These are phyloP conservation scores for Coranthus polyacanthus DNA, from an alignment of 2,797 vertebrate species.

Conservation along the genomic window DNA sequence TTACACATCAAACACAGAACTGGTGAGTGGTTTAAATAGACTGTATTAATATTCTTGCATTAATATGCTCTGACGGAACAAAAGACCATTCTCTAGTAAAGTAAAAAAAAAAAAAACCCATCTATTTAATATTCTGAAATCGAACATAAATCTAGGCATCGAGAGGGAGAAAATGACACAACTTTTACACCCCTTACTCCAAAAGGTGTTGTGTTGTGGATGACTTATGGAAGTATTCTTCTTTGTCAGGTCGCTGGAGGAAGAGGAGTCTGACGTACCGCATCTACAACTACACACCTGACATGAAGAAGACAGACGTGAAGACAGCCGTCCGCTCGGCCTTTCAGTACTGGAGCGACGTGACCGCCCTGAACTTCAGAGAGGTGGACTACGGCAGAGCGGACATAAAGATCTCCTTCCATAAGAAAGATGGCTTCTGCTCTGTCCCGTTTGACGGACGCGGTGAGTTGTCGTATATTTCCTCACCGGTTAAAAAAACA, in stretches of 20 bases:
- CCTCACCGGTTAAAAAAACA: neutral
- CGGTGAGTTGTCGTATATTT: constrained; percentile 78
- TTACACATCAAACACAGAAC: no score
- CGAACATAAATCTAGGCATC: no score
- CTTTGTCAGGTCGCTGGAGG: constrained; percentile 86
- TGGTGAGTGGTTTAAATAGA: no score
- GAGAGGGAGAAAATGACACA: no score
- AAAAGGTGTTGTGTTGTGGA: neutral
- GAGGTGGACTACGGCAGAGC: constrained; percentile 85
- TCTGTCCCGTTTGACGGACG: constrained; percentile 87
- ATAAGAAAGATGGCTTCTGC: constrained; percentile 81
- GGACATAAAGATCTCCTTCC: constrained; percentile 91
- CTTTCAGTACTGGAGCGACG: constrained; percentile 90
- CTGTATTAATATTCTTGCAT: no score
- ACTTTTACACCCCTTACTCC: neutral
- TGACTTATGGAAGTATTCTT: neutral
- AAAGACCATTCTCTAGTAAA: no score
- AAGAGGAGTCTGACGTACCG: constrained; percentile 89
- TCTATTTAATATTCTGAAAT: no score
- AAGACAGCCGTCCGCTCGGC: constrained; percentile 83
- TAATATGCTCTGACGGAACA: no score
- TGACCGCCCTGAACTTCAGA: constrained; percentile 86
- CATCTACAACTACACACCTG: constrained; percentile 88
- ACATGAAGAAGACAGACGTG: constrained; percentile 78
- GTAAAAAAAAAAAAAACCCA: no score